phyloP scores from a whole-genome alignment of 2,888 invertebrate species.

The Hydriomena furcata region DNA sequence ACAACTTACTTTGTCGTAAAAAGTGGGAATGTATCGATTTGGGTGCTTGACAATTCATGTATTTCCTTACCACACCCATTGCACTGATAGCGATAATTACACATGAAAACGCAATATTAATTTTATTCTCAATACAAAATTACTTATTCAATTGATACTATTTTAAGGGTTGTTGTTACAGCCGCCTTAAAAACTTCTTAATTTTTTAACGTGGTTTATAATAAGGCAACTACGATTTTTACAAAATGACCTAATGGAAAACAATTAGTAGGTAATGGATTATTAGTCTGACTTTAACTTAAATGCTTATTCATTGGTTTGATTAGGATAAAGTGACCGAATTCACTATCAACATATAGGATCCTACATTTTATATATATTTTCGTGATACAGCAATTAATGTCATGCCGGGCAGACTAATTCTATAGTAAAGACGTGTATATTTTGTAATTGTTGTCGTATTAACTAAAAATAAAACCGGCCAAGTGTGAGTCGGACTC shows the following conservation, averaged over 20 bases:
- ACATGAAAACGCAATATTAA: too few species aligned
- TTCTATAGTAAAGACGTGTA: constrained; percentile 7
- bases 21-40: constrained; percentile 43
- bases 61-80: background rate
- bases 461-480: too few species aligned
- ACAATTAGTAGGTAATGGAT: background rate
- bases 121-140: too few species aligned
- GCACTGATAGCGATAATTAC: too few species aligned
- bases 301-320: constrained; percentile 16
- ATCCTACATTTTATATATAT: background rate
- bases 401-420: constrained; percentile 19
- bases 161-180: too few species aligned
- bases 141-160: too few species aligned
- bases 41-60: constrained; percentile 1
- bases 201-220: too few species aligned
- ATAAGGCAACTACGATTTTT: too few species aligned
- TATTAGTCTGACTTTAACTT: background rate
- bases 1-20: constrained; percentile 50
- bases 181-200: too few species aligned
- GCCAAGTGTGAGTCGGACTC: too few species aligned
- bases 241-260: too few species aligned
- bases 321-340: constrained; percentile 24
- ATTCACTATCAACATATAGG: background rate
- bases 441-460: background rate
- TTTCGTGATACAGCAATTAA: constrained; percentile 17